These are phyloP conservation scores for Ciconia boyciana DNA, from an alignment of 2,113 vertebrate species.

Conservation along the genomic window DNA sequence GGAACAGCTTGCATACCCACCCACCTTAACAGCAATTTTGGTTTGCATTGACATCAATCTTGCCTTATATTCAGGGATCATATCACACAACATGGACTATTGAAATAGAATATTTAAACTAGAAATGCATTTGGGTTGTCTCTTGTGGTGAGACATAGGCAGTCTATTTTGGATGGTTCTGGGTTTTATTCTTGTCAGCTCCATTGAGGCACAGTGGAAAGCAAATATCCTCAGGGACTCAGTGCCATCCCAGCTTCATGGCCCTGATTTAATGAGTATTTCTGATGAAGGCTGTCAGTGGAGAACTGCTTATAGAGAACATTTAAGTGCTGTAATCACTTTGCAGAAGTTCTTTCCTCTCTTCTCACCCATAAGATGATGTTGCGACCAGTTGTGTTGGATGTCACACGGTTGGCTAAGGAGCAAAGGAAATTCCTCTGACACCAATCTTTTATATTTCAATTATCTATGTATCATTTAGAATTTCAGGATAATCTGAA, in stretches of 20 bases:
- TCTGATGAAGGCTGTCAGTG: not conserved
- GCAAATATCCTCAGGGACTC: not conserved
- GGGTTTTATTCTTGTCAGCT: not conserved
- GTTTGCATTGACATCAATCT: not conserved
- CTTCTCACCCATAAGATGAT: not conserved
- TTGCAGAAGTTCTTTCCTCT: not conserved
- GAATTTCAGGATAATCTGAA: not conserved
- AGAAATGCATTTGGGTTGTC: not conserved
- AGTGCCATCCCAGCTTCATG: not conserved
- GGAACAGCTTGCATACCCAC: not conserved
- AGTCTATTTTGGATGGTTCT: not conserved
- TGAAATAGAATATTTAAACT: not conserved
- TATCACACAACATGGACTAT: not conserved
- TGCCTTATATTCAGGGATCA: not conserved
- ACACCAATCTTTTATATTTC: not conserved
- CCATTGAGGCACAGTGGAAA: not conserved
- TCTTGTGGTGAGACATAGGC: not conserved
- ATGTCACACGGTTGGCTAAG: not conserved
- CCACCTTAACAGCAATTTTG: not conserved
- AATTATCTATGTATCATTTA: not conserved
- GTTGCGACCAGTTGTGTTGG: fast-evolving
- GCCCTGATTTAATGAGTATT: not conserved
- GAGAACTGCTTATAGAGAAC: not conserved
- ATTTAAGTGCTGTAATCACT: not conserved
- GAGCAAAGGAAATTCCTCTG: not conserved